These are phyloP conservation scores for Adelphocoris suturalis DNA, from an alignment of 2,888 invertebrate species.

Conservation along the genomic window DNA sequence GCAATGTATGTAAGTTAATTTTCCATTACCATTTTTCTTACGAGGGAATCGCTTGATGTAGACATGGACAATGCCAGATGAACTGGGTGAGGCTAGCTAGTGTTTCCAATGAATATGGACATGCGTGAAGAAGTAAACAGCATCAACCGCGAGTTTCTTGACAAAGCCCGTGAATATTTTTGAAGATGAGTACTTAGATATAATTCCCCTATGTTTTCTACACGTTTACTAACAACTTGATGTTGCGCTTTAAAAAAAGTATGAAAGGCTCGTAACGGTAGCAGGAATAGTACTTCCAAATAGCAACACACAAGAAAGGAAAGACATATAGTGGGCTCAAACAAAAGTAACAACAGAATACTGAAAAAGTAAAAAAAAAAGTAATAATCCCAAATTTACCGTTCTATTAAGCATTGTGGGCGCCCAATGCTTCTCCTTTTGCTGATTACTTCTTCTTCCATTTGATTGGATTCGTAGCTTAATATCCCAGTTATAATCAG, in stretches of 20 bases:
- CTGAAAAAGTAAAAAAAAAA: slow-evolving; percentile 24
- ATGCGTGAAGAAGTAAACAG: slow-evolving; percentile 74
- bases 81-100: slow-evolving; percentile 73
- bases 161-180: background rate
- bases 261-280: background rate
- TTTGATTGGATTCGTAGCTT: background rate
- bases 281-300: background rate
- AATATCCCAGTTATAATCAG: background rate
- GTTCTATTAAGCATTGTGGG: background rate
- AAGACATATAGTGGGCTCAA: background rate
- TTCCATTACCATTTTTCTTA: slow-evolving; percentile 70
- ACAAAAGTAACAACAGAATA: background rate
- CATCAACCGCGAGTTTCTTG: slow-evolving; percentile 19
- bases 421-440: slow-evolving; percentile 8
- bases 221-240: background rate
- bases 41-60: slow-evolving; percentile 73
- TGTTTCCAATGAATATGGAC: slow-evolving; percentile 55
- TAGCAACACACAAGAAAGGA: slow-evolving; percentile 38
- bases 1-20: slow-evolving; percentile 75
- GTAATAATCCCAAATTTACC: slow-evolving; percentile 35
- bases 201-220: background rate
- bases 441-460: slow-evolving; percentile 64
- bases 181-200: background rate
- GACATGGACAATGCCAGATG: slow-evolving; percentile 76
- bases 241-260: background rate